Conservation (phyloP, 2,797 vertebrate species). For the Allobates femoralis region DNA sequence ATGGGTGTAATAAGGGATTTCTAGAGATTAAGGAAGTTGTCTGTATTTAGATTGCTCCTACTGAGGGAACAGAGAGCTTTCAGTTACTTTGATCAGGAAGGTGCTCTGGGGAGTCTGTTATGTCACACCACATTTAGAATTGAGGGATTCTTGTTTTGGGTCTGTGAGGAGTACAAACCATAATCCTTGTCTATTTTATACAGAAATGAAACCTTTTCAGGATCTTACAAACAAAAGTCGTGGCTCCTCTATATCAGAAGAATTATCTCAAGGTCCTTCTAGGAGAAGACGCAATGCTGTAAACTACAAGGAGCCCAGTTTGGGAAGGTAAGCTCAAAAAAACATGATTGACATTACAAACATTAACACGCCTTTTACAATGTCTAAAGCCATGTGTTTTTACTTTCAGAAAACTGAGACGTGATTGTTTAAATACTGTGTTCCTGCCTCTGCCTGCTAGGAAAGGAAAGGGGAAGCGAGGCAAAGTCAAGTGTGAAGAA, state of each 20-base stretch:
- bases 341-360: too few species aligned
- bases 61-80: too few species aligned
- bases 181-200: constrained; percentile 43
- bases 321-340: constrained; percentile 66
- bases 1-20: too few species aligned
- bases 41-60: too few species aligned
- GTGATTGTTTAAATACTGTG: constrained; percentile 61
- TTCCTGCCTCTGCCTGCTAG: constrained; percentile 34
- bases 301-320: constrained; percentile 69
- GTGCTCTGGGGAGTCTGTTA: too few species aligned
- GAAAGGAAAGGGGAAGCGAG: constrained; percentile 61
- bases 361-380: neutral
- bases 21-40: too few species aligned
- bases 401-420: constrained; percentile 72
- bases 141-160: neutral
- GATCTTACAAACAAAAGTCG: constrained; percentile 66
- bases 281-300: constrained; percentile 51
- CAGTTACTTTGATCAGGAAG: too few species aligned
- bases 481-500: neutral
- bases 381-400: neutral
- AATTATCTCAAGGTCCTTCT: neutral
- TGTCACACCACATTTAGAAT: neutral
- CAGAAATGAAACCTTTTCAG: constrained; percentile 66
- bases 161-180: neutral
- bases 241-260: constrained; percentile 31